Conservation (phyloP, 2,888 invertebrate genomes). For the Meteorus colon region DNA sequence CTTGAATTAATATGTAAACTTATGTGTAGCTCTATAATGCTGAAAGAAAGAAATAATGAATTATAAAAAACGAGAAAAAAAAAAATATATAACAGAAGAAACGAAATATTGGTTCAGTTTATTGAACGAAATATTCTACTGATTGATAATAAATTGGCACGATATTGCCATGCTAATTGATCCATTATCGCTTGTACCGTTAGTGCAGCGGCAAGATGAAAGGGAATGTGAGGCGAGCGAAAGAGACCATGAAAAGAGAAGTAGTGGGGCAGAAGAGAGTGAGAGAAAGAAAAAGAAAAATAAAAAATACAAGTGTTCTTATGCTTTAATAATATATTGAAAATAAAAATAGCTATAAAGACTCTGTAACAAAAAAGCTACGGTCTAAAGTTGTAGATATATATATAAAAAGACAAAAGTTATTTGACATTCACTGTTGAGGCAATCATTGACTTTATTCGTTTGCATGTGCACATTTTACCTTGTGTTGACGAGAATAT, state of each 20-base stretch:
- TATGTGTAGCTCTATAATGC: not conserved
- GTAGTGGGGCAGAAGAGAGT: not conserved
- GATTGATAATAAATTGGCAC: conserved; percentile 34
- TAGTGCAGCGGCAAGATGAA: conserved; percentile 35
- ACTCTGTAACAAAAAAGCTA: not conserved
- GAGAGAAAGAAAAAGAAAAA: conserved; percentile 14
- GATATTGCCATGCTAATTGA: conserved; percentile 48
- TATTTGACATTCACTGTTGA: conserved; percentile 26
- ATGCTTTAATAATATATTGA: conserved; percentile 5
- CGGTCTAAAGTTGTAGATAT: not conserved
- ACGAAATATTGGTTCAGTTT: not conserved
- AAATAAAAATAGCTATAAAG: not conserved
- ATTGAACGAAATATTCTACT: conserved; percentile 27
- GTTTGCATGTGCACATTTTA: conserved; percentile 6
- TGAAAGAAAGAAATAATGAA: not conserved
- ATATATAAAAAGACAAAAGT: conserved; percentile 12
- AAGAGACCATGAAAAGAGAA: conserved; percentile 1
- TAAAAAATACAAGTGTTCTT: conserved; percentile 17
- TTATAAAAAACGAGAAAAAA: too few species aligned
- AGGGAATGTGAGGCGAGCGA: not conserved
- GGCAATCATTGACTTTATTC: conserved; percentile 30
- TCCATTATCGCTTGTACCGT: conserved; percentile 44
- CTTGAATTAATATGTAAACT: not conserved
- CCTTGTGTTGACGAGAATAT: conserved; percentile 1
- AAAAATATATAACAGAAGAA: not conserved